These are phyloP conservation scores for Xiphophorus maculatus DNA, from an alignment of 2,113 vertebrate species.

Conservation along the genomic window DNA sequence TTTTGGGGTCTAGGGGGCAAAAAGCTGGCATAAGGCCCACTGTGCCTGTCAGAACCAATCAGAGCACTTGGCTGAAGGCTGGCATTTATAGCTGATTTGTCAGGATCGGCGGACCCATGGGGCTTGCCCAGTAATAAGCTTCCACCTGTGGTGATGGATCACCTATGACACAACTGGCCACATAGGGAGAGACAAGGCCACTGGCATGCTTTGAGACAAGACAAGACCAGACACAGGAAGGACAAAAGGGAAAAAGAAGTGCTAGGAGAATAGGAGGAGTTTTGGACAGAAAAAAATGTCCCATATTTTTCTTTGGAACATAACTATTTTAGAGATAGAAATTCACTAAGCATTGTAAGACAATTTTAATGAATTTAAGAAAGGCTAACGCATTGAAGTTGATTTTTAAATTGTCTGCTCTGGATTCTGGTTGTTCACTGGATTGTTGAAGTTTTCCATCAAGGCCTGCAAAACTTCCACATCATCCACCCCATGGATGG, in stretches of 20 bases:
- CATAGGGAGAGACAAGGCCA: conserved; percentile 70
- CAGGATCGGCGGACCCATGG: conserved; percentile 63
- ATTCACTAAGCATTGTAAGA: neutral
- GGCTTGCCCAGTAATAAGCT: conserved; percentile 75
- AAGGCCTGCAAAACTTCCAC: neutral
- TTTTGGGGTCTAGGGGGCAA: conserved; percentile 58
- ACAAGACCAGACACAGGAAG: conserved; percentile 63
- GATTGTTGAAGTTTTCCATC: neutral
- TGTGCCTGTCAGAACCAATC: conserved; percentile 77
- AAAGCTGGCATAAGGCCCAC: conserved; percentile 73
- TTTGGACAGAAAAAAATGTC: conserved; percentile 1
- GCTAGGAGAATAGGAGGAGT: neutral
- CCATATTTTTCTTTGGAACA: neutral
- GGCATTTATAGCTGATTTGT: conserved; percentile 80
- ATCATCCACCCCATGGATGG: too few relatives aligned
- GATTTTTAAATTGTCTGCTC: neutral
- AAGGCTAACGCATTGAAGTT: neutral
- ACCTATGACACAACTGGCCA: conserved; percentile 77
- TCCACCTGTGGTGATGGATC: conserved; percentile 80
- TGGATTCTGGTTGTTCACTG: neutral
- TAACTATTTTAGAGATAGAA: neutral
- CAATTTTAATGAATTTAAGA: neutral
- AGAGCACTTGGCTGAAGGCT: conserved; percentile 61
- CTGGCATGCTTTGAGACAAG: conserved; percentile 65
- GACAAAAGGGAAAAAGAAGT: conserved; percentile 16